Percentiles rank a stretch among this genome's conserved stretches.
Conservation (phyloP, 92 coral and sea anemone genomes). For the Porites divaricata region DNA sequence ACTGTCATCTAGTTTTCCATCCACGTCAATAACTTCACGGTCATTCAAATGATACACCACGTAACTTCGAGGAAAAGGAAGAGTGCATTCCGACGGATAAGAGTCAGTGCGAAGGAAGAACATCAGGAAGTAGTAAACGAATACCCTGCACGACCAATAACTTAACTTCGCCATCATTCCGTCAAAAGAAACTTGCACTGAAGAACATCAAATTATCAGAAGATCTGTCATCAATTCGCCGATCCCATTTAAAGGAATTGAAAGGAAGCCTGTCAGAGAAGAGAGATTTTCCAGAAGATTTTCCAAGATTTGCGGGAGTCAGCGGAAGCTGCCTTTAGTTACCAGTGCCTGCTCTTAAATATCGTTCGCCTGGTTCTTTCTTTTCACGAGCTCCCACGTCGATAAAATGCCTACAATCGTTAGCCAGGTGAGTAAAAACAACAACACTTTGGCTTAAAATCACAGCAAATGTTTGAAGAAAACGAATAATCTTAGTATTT, state of each 20-base stretch:
- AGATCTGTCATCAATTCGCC: no score
- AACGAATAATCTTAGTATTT: no score
- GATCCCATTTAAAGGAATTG: no score
- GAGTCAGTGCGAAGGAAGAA: not conserved
- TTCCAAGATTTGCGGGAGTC: not conserved
- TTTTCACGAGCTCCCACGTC: not conserved
- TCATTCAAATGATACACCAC: slow-evolving; percentile 71
- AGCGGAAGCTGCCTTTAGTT: slow-evolving; percentile 18
- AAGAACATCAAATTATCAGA: no score
- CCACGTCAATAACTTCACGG: slow-evolving; percentile 61
- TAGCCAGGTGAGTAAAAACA: slow-evolving; percentile 48
- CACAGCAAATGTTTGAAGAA: not conserved
- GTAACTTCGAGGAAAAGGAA: slow-evolving; percentile 78
- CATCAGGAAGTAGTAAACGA: not conserved
- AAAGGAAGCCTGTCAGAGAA: no score
- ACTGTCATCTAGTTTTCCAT: slow-evolving; percentile 80
- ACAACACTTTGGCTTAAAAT: not conserved
- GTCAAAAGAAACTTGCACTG: no score
- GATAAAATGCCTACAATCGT: slow-evolving; percentile 64
- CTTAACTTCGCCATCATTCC: not conserved
- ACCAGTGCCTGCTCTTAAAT: slow-evolving; percentile 14
- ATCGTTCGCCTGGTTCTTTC: slow-evolving; percentile 5
- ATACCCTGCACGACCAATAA: not conserved
- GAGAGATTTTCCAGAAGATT: no score
- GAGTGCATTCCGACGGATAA: slow-evolving; percentile 56